phyloP scores from a whole-genome alignment of 2,113 vertebrate species.

The Zonotrichia leucophrys region DNA sequence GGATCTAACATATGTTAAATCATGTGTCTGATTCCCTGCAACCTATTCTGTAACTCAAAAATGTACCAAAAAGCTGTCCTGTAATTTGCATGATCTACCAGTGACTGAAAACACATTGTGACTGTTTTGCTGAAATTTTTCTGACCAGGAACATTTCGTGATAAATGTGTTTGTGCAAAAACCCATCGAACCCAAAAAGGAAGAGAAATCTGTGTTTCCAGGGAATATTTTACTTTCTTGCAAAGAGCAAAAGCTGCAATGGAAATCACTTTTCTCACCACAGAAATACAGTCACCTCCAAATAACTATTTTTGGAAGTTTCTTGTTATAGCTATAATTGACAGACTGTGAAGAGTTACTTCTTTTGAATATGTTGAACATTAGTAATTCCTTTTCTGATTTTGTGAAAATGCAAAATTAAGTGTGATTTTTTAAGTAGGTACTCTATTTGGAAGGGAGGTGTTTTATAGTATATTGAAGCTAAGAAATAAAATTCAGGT shows the following conservation, averaged over 20 bases:
- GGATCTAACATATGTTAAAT: slow-evolving; percentile 58
- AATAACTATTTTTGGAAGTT: slow-evolving; percentile 36
- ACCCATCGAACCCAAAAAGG: not conserved
- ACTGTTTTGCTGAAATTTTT: not conserved
- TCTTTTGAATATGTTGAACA: not conserved
- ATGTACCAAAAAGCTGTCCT: not conserved
- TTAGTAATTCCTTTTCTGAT: not conserved
- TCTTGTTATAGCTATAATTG: slow-evolving; percentile 27
- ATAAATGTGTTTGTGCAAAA: not conserved
- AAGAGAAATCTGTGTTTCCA: not conserved
- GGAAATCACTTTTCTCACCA: slow-evolving; percentile 9
- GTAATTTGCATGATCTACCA: not conserved
- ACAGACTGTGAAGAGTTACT: slow-evolving; percentile 14
- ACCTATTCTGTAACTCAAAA: slow-evolving; percentile 25
- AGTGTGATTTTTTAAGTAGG: slow-evolving; percentile 24
- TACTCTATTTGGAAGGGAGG: slow-evolving; percentile 13
- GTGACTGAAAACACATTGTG: not conserved
- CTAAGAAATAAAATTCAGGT: slow-evolving; percentile 39
- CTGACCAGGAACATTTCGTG: not conserved
- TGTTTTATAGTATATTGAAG: not conserved
- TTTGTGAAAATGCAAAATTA: slow-evolving; percentile 45
- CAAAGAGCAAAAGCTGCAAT: not conserved
- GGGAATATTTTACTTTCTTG: not conserved
- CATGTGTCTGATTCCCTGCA: slow-evolving; percentile 37
- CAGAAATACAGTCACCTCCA: slow-evolving; percentile 28